phyloP scores from a whole-genome alignment of 2,888 invertebrate species.

The Horisme vitalbata region DNA sequence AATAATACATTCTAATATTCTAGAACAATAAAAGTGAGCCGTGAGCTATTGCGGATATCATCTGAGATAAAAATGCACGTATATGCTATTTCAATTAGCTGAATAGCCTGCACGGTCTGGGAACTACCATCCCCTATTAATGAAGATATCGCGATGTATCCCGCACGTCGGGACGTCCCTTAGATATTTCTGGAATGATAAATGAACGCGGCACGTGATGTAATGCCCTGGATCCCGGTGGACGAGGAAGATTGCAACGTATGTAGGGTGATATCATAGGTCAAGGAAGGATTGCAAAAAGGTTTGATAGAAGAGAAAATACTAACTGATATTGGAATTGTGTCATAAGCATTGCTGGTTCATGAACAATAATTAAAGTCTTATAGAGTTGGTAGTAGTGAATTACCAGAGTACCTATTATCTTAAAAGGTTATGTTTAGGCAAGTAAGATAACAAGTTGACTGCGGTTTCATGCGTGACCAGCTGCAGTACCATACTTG shows the following conservation, averaged over 20 bases:
- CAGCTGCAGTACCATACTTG: no score
- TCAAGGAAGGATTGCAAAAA: slow-evolving; percentile 4
- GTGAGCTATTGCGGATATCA: no score
- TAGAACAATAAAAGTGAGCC: no score
- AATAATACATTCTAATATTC: no score
- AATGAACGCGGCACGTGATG: slow-evolving; percentile 60
- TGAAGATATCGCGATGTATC: slow-evolving; percentile 47
- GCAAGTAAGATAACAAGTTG: no score
- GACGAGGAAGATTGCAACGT: slow-evolving; percentile 34
- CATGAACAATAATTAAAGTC: no score
- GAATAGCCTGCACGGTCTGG: slow-evolving; percentile 29
- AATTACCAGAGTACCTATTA: no score
- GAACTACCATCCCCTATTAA: slow-evolving; percentile 39
- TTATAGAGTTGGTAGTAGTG: no score
- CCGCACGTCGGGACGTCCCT: slow-evolving; percentile 48
- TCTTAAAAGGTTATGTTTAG: no score
- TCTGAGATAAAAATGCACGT: no score
- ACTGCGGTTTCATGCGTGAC: no score
- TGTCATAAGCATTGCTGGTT: not conserved
- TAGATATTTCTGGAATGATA: slow-evolving; percentile 62
- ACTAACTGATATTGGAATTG: not conserved
- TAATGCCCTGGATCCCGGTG: slow-evolving; percentile 48
- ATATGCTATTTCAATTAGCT: slow-evolving; percentile 44
- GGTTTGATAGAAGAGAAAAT: slow-evolving; percentile 1
- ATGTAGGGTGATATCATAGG: slow-evolving; percentile 22